Base-by-base conservation (phyloP, 2,888 invertebrate genomes). In the Lissonota sp. region DNA sequence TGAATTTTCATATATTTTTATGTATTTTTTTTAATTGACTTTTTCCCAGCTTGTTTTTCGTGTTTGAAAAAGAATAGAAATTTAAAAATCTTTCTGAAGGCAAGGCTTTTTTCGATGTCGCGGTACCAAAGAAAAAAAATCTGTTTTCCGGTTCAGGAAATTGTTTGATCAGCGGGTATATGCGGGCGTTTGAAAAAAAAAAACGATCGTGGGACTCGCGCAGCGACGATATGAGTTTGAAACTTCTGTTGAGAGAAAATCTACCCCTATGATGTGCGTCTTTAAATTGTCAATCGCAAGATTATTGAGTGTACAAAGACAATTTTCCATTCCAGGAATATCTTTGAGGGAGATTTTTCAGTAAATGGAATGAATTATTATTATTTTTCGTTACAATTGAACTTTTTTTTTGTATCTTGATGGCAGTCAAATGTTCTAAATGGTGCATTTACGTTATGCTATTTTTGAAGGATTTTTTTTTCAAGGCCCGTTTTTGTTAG, bases 101-200 rank as follows among this genome's bases (percentile, higher is more conserved):
- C 4, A 6, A 44, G 44, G 53, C 53, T 44, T 10, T 8, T 44
- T 12, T 53, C 60, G 53, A 26, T 6, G 67, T 58, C 63, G 66
- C n/a, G 14, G 51, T 12, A 6, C 14, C n/a, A 2, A 63, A 57
- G 57, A 66, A 42, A 66, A 44, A 77, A 80, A 82, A 83, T 82
- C 44, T 72, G 66, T 80, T 80, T 75, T 72, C 76, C 71, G 75
- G 69, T 76, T 82, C 72, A 77, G 77, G 77, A 83, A 80, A 72
- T 76, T 80, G 82, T 84, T 82, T 62, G 83, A 84, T 84, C 81
- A 80, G 70, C 69, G 64, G 57, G 63, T 57, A 84, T 57, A 84
- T 85, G 84, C 85, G 85, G 85, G 85, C 79, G 74, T 63, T 39
- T 67, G 44, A 67, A 79, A 57, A 26, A 55, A 53, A 63, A 26